Evolutionary conservation across 2,888 invertebrate genomes (phyloP), one percentile per base, ranked within the genome.

Genomic region (Andrena marginata): DNA sequence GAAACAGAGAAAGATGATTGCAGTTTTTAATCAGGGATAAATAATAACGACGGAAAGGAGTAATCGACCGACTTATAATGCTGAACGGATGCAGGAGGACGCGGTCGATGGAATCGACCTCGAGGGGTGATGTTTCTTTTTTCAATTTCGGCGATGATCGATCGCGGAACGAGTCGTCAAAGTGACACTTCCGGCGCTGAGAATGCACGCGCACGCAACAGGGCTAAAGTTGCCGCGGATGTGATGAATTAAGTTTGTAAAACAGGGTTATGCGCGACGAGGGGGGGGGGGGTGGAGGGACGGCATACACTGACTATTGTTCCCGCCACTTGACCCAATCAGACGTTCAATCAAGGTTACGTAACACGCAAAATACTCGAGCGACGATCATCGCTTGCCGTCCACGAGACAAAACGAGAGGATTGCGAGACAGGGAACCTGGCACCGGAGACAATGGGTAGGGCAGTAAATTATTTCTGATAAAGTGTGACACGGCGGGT

Each of bases 261-360:
- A 91, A 92, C 87, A 87, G 91, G 90, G 91, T 90, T 90, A 89
- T 84, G 76, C 85, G 83, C 87, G 70, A 71, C 83, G 84, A 67
- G 84, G 69, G 78, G 80, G 74, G 89, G 78, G 84, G 69, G 78
- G 80, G 74, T 89, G 78, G 86, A 84, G 82, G 77, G 74, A 88
- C 20, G 13, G 23, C 88, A 84, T 85, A 87, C 83, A 85, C 74
- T 71, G 63, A 82, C 91, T 90, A 93, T 93, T 93, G 93, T 93
- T 93, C 93, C 88, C 89, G 72, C 88, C 93, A 93, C 92, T 93
- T 93, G 91, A 91, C 89, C 87, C 87, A 92, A 93, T 93, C 91
- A 92, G 85, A 90, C 86, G 83, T 83, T 79, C 89, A 91, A 92
- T 90, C 89, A 87, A 82, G 75, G 77, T 93, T 93, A 89, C 85